These are phyloP conservation scores for Passer domesticus DNA, from an alignment of 2,113 vertebrate genomes.

Conservation along the genomic window DNA sequence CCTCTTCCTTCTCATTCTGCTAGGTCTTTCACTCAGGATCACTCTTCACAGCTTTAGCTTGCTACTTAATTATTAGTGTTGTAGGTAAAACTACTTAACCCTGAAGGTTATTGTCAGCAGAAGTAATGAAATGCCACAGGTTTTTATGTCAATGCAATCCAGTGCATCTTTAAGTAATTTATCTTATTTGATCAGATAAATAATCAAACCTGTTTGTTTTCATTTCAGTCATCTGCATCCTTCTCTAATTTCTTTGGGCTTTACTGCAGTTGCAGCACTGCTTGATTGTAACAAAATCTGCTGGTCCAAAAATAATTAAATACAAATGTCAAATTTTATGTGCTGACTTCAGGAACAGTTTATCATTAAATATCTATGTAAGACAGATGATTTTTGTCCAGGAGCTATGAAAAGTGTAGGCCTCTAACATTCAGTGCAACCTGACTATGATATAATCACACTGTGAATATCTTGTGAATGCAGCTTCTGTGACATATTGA, in stretches of 20 bases:
- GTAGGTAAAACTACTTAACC: not conserved
- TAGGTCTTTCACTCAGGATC: not conserved
- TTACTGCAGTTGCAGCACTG: not conserved
- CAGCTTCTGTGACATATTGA: not conserved
- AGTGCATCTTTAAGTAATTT: not conserved
- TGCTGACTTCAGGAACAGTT: not conserved
- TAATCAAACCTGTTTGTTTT: not conserved
- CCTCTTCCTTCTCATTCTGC: not conserved
- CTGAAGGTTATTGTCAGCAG: not conserved
- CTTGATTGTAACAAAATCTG: not conserved
- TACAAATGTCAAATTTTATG: not conserved
- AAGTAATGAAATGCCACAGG: not conserved
- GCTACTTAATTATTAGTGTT: not conserved
- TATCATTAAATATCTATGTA: not conserved
- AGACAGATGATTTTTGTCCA: not conserved
- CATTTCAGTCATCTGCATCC: not conserved
- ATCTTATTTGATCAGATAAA: not conserved
- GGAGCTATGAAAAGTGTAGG: not conserved
- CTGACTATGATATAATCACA: not conserved
- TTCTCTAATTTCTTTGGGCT: not conserved
- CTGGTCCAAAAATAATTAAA: not conserved
- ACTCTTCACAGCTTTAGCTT: not conserved
- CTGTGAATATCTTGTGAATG: not conserved
- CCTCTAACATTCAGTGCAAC: not conserved
- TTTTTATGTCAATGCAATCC: not conserved